phyloP scores from a whole-genome alignment of 2,113 vertebrate species.

The Tachysurus fulvidraco region DNA sequence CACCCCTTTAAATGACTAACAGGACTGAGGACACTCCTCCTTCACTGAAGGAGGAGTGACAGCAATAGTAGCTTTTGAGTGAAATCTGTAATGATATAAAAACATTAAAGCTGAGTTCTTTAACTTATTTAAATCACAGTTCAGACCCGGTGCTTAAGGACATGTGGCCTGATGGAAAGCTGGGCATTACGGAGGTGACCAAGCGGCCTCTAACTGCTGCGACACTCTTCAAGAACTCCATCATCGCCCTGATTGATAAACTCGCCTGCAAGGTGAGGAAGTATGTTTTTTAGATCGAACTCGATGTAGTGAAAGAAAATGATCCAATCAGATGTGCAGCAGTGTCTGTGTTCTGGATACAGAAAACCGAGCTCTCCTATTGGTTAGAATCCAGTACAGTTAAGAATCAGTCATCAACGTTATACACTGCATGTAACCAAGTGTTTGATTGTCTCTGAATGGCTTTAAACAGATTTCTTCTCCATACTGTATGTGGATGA shows the following conservation, averaged over 20 bases:
- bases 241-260: slow-evolving; percentile 88
- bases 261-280: slow-evolving; percentile 85
- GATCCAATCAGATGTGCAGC: neutral
- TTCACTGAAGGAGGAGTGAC: neutral
- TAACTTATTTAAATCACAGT: slow-evolving; percentile 60
- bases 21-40: neutral
- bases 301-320: neutral
- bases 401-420: neutral
- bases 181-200: slow-evolving; percentile 92
- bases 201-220: slow-evolving; percentile 88
- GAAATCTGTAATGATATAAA: neutral
- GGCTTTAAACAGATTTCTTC: neutral
- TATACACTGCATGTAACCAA: neutral
- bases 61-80: neutral
- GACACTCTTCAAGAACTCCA: slow-evolving; percentile 93
- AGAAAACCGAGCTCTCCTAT: neutral
- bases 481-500: neutral
- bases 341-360: neutral
- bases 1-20: neutral
- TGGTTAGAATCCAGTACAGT: neutral
- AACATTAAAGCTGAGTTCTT: neutral
- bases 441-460: neutral
- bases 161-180: slow-evolving; percentile 94
- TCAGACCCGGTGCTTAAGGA: slow-evolving; percentile 77
- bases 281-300: neutral